Evolutionary conservation across 2,888 invertebrate genomes (phyloP).

Genomic region (Phasia obesa): DNA sequence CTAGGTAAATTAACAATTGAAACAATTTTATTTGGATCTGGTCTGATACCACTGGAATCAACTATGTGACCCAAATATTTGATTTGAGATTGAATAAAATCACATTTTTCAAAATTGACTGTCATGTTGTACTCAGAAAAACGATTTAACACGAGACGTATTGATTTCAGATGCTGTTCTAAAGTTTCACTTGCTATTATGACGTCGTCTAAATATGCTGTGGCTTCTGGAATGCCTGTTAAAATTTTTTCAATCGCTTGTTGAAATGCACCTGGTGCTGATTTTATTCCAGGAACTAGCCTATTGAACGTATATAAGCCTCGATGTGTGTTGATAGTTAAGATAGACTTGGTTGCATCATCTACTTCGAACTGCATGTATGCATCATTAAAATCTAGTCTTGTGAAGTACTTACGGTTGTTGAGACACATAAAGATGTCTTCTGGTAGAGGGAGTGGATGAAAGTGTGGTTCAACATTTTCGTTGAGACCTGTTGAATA

Average conservation of each 20-base stretch:
- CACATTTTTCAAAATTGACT: constrained; percentile 61
- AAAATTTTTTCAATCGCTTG: constrained; percentile 68
- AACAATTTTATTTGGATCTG: constrained; percentile 48
- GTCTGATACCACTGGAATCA: constrained; percentile 39
- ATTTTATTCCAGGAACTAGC: neutral
- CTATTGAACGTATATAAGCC: constrained; percentile 9
- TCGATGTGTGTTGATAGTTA: constrained; percentile 12
- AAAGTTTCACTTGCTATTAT: constrained; percentile 57
- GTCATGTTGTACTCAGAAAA: constrained; percentile 49
- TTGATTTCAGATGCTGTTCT: constrained; percentile 52
- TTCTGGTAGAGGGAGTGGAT: too few relatives aligned
- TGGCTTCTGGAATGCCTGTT: constrained; percentile 49
- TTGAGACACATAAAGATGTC: too few relatives aligned
- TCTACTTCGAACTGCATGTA: too few relatives aligned
- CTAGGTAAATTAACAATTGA: constrained; percentile 50
- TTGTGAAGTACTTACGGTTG: too few relatives aligned
- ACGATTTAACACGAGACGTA: constrained; percentile 4
- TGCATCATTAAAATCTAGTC: too few relatives aligned
- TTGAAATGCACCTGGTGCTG: constrained; percentile 68
- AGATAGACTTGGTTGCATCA: neutral
- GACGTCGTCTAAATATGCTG: constrained; percentile 68
- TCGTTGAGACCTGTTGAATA: too few relatives aligned
- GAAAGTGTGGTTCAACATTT: too few relatives aligned
- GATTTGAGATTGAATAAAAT: constrained; percentile 42
- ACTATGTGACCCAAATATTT: constrained; percentile 51